phyloP scores from a whole-genome alignment of 2,797 vertebrate genomes.

The Pteropus rufus region DNA sequence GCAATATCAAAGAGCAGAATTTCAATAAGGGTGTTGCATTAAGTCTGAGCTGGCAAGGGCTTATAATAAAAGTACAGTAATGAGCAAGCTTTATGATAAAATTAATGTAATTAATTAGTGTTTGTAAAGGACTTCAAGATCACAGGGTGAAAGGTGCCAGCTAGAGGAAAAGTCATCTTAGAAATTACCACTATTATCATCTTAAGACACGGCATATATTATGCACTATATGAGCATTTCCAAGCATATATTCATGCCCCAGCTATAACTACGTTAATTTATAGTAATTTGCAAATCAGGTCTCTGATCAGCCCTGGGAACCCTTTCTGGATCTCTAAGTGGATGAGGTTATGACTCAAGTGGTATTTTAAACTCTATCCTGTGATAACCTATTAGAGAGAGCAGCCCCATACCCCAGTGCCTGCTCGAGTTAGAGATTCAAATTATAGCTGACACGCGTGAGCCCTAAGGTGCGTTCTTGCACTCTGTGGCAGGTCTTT shows the following conservation, averaged over 20 bases:
- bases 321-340: conserved; percentile 74
- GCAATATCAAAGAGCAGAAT: conserved; percentile 51
- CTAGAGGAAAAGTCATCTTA: conserved; percentile 73
- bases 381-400: conserved; percentile 67
- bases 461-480: not conserved
- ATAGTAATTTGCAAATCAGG: conserved; percentile 78
- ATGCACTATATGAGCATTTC: conserved; percentile 56
- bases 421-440: conserved; percentile 6
- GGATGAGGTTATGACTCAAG: conserved; percentile 76
- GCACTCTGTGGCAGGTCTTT: not conserved
- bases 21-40: conserved; percentile 56
- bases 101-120: conserved; percentile 79
- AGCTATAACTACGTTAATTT: conserved; percentile 74
- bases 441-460: not conserved
- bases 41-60: conserved; percentile 67
- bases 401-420: not conserved
- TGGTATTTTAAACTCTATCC: conserved; percentile 73
- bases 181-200: conserved; percentile 77
- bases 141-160: conserved; percentile 75
- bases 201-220: conserved; percentile 68
- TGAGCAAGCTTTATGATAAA: conserved; percentile 75
- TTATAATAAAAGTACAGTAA: conserved; percentile 74
- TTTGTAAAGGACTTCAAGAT: conserved; percentile 76
- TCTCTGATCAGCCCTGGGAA: conserved; percentile 72
- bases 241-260: conserved; percentile 68